phyloP scores from a whole-genome alignment of 2,888 invertebrate species.

The Sphaerophoria taeniata region DNA sequence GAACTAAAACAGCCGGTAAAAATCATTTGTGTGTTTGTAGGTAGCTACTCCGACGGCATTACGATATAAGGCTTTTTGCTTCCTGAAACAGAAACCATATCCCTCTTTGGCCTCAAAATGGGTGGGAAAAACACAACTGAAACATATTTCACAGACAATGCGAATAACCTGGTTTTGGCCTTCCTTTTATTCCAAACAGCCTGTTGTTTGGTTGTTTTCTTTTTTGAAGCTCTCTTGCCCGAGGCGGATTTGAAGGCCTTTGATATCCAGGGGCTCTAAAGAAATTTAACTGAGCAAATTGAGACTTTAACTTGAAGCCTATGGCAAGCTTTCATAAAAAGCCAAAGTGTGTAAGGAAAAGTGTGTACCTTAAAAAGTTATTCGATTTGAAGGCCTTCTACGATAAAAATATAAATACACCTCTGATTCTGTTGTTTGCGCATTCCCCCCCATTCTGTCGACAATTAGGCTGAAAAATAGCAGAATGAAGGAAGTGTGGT shows the following conservation, averaged over 20 bases:
- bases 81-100: conserved; percentile 1
- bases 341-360: too few relatives aligned
- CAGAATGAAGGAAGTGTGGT: background rate
- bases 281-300: too few relatives aligned
- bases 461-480: conserved; percentile 12
- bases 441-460: background rate
- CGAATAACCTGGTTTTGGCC: background rate
- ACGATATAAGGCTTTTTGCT: background rate
- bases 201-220: background rate
- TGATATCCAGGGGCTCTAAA: too few relatives aligned
- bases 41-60: background rate
- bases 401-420: background rate
- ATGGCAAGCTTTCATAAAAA: too few relatives aligned
- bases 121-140: background rate
- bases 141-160: conserved; percentile 14
- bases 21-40: background rate
- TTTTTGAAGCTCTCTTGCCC: too few relatives aligned
- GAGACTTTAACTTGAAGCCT: too few relatives aligned
- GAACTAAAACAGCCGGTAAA: background rate
- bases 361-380: too few relatives aligned
- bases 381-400: too few relatives aligned
- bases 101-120: background rate
- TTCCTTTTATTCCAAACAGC: conserved; percentile 8
- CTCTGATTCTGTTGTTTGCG: background rate
- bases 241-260: background rate